Conservation (phyloP, 2,113 vertebrate species). For the Microcebus tavaratra region DNA sequence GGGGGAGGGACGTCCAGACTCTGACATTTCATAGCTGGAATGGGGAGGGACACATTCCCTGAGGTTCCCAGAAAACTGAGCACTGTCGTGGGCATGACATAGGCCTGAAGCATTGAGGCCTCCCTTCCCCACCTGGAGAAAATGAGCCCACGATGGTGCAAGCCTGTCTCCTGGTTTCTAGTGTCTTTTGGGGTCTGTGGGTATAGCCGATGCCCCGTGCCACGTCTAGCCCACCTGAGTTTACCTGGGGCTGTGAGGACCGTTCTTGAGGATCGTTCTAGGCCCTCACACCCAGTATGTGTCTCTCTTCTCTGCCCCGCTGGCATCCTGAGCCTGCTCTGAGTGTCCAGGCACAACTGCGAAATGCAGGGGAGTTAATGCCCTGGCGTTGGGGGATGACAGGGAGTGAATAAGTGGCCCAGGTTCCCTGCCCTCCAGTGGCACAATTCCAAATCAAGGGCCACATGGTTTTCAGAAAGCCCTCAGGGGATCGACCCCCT, state of each 20-base stretch:
- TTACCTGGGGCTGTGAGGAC: not conserved
- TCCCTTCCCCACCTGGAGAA: not conserved
- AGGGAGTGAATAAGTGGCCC: not conserved
- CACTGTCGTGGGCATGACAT: no score
- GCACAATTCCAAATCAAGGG: not conserved
- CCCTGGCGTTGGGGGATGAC: accelerated
- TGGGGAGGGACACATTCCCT: not conserved
- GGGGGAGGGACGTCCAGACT: not conserved
- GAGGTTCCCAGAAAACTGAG: not conserved
- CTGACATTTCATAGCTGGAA: not conserved
- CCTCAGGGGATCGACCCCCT: not conserved
- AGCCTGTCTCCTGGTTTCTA: not conserved
- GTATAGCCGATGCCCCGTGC: not conserved
- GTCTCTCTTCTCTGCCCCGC: not conserved
- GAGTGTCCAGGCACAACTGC: not conserved
- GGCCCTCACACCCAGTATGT: accelerated
- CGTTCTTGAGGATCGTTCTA: not conserved
- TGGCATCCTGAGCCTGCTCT: not conserved
- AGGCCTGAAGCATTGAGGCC: not conserved
- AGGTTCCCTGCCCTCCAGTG: not conserved
- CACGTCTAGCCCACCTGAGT: not conserved
- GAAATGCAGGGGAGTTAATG: not conserved
- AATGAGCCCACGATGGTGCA: not conserved
- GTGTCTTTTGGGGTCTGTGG: not conserved
- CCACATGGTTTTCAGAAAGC: not conserved